Evolutionary conservation across 2,888 invertebrate genomes (phyloP).

Genomic region (Notodonta dromedarius): DNA sequence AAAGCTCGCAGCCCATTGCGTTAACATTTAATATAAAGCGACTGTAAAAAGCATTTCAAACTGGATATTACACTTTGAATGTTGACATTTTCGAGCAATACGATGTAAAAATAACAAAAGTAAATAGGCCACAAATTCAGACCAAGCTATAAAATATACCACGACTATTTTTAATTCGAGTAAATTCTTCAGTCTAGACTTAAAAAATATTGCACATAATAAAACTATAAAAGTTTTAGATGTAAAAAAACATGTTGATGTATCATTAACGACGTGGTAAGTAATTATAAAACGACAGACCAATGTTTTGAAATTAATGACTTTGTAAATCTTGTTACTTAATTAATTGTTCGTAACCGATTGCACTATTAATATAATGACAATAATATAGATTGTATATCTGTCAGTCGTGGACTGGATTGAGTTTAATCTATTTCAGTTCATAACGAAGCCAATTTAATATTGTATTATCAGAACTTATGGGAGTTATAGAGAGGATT

Average conservation of each 20-base stretch:
- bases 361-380: conserved; percentile 17
- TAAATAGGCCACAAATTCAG: background rate
- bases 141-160: background rate
- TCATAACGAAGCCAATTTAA: background rate
- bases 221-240: conserved; percentile 18
- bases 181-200: conserved; percentile 16
- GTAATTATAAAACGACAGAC: conserved; percentile 21
- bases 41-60: conserved; percentile 1
- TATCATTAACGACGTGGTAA: conserved; percentile 18
- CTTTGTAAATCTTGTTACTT: conserved; percentile 18
- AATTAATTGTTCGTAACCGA: conserved; percentile 24
- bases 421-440: background rate
- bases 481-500: background rate
- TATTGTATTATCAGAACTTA: background rate
- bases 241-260: conserved; percentile 18
- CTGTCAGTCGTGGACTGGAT: background rate
- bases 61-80: conserved; percentile 4
- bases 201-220: conserved; percentile 23
- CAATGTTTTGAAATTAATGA: conserved; percentile 16
- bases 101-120: conserved; percentile 4
- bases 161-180: conserved; percentile 7
- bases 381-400: background rate
- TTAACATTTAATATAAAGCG: conserved; percentile 11
- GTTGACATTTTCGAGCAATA: conserved; percentile 9
- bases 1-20: conserved; percentile 15